Evolutionary conservation across 2,888 invertebrate genomes (phyloP), one percentile per base, ranked within the genome.

Genomic region (Mimachlamys varia): DNA sequence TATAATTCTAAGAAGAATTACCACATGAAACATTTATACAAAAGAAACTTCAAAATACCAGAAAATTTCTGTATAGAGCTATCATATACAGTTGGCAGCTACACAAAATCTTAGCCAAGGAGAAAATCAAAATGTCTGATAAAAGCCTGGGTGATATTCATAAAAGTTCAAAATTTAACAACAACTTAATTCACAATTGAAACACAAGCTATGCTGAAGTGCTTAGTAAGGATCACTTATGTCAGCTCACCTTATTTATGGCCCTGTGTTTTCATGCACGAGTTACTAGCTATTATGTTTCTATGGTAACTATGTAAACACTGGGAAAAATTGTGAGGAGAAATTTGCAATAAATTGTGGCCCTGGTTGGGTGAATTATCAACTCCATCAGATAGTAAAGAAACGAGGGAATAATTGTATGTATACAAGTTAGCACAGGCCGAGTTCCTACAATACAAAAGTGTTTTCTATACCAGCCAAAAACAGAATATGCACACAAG

Each of bases 131-230:
- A 58, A 27, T 27, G 22, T 76, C 33, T 33, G 76, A 76, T 76
- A 76, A 33, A 76, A 33, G 22, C 33, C 76, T 76, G 76, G 76
- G 7, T 76, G 76, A 76, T 76, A 33, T 76, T 76, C 76, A 76
- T 76, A 76, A 22, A 76, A 76, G 76, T 76, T 33, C 33, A 76
- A 76, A 62, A 76, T 76, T 76, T 76, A 33, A 76, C 76, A 27
- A 33, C 76, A 33, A 76, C 76, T 76, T 76, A 76, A 76, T 76
- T 22, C 19, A 76, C 22, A 76, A 33, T 27, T 76, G 76, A 76
- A 76, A 76, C 33, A 12, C 27, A 22, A 76, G 76, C 22, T 76
- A 33, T 22, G 33, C 76, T 76, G 19, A 12, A 33, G 27, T 33
- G 15, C 76, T 76, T 27, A 76, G 76, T 76, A 33, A 33, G 76